These are phyloP conservation scores for Tinamus guttatus DNA, from an alignment of 2,113 vertebrate genomes.

Conservation along the genomic window DNA sequence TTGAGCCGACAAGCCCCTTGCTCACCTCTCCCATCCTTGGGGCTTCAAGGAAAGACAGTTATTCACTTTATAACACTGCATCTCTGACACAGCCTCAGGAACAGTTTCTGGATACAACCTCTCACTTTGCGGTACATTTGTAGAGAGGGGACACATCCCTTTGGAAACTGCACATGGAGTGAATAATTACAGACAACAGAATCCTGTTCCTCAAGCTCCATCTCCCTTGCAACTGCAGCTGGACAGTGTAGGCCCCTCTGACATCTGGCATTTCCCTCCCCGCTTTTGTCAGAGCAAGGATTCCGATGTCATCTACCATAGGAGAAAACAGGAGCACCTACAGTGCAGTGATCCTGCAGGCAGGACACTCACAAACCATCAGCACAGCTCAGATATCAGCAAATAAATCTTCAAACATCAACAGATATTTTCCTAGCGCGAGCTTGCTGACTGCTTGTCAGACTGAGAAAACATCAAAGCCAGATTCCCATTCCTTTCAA, in stretches of 20 bases:
- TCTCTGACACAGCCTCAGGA: background rate
- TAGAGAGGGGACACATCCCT: background rate
- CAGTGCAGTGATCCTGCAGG: background rate
- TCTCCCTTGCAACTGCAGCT: background rate
- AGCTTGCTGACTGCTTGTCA: background rate
- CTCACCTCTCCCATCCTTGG: background rate
- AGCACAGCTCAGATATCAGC: background rate
- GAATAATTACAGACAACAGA: rapidly evolving
- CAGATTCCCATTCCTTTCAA: background rate
- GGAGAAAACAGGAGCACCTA: background rate
- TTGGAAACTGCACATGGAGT: background rate
- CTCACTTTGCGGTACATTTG: too few species aligned
- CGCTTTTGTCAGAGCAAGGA: background rate
- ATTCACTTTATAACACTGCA: background rate
- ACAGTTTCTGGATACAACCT: background rate
- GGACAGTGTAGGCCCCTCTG: background rate
- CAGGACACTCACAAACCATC: background rate
- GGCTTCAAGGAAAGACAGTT: background rate
- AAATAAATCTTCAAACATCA: background rate
- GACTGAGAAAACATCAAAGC: background rate
- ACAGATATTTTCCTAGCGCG: background rate
- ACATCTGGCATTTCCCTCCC: background rate
- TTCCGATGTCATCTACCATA: background rate
- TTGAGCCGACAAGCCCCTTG: background rate
- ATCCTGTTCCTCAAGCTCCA: background rate